Evolutionary conservation across 2,113 vertebrate genomes (phyloP).

Genomic region (Zosterops borbonicus): DNA sequence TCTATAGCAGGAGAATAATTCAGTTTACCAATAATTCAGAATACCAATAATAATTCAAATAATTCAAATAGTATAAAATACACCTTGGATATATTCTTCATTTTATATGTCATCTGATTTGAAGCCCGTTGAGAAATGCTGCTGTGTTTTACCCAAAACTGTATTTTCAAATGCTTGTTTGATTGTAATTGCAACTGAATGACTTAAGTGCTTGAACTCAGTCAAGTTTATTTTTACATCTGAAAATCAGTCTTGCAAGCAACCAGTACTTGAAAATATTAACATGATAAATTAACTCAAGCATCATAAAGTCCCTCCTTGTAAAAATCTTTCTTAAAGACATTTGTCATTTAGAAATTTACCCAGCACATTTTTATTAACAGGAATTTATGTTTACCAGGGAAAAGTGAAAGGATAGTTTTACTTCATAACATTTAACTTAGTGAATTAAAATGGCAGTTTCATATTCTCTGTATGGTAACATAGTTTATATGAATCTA

Average conservation of each 20-base stretch:
- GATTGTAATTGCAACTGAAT: slow-evolving; percentile 52
- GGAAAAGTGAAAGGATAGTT: slow-evolving; percentile 64
- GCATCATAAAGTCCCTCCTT: slow-evolving; percentile 23
- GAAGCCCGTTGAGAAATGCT: background rate
- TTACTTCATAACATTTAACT: slow-evolving; percentile 66
- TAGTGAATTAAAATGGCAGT: slow-evolving; percentile 60
- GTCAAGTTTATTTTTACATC: slow-evolving; percentile 52
- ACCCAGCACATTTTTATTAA: slow-evolving; percentile 57
- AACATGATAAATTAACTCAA: slow-evolving; percentile 71
- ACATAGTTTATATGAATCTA: slow-evolving; percentile 12
- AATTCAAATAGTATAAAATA: background rate
- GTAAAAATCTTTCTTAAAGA: slow-evolving; percentile 42
- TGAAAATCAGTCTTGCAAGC: slow-evolving; percentile 62
- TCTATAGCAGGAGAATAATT: background rate
- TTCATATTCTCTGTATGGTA: background rate
- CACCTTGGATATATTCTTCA: background rate
- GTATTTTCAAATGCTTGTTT: slow-evolving; percentile 5
- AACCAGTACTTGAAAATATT: slow-evolving; percentile 66
- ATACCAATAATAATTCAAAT: background rate
- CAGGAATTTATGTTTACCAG: slow-evolving; percentile 68
- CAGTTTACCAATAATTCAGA: background rate
- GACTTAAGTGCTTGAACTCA: slow-evolving; percentile 23
- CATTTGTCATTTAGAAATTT: slow-evolving; percentile 73
- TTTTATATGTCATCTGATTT: background rate
- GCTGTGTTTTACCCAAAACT: background rate